Evolutionary conservation across 2,888 invertebrate species (phyloP), one percentile per base, ranked within the genome.

Genomic region (Lottia gigantea): DNA sequence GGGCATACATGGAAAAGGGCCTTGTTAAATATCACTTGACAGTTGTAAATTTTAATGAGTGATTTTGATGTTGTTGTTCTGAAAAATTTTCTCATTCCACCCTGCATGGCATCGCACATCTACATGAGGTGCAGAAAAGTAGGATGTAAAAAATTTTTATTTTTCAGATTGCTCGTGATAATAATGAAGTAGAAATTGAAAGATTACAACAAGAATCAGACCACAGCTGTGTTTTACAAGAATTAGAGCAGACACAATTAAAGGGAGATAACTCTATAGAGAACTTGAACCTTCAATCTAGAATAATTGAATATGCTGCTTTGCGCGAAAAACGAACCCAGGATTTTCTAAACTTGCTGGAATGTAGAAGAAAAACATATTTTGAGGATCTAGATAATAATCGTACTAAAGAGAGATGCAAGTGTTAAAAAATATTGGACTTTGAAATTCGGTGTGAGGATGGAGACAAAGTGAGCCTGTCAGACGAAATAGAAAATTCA

Each of bases 121-220:
- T n/a, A n/a, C n/a, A n/a, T n/a, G n/a, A n/a, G n/a, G n/a, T n/a
- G n/a, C n/a, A n/a, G n/a, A n/a, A n/a, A n/a, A n/a, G n/a, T n/a
- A n/a, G n/a, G n/a, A n/a, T n/a, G n/a, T n/a, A n/a, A n/a, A n/a
- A n/a, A n/a, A n/a, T n/a, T n/a, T n/a, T 71, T 63, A 11, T n/a
- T 46, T 74, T 74, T 2, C 75, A 85, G 85, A 79, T 75, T 69
- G 84, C 83, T 25, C 77, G 77, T 65, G 79, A 82, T 23, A 78
- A 74, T 46, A 78, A 80, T 49, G 63, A 72, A 61, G 65, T 71
- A 15, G 75, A 81, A 68, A 65, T 75, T 47, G 78, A 82, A 47
- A 70, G 78, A 63, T 67, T 76, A 23, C 81, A 78, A 66, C 67
- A 76, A 63, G 81, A 82, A 62, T 81, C 80, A 12, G 85, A 85